Conservation (phyloP, 2,797 vertebrate species). For the Characodon lateralis region DNA sequence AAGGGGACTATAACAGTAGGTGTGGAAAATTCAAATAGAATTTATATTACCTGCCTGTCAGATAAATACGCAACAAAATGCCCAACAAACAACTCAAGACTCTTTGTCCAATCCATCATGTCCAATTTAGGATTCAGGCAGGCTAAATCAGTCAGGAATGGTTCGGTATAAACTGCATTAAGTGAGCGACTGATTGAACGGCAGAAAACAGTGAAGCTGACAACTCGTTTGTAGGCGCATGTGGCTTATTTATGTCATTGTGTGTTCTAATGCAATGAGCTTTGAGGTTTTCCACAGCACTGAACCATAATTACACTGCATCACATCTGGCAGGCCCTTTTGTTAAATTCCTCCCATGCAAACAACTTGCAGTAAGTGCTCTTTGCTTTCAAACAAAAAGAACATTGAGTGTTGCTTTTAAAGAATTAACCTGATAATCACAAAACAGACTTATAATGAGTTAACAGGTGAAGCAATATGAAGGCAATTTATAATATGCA, state of each 20-base stretch:
- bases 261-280: neutral
- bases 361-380: constrained; percentile 13
- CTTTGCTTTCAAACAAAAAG: constrained; percentile 14
- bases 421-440: constrained; percentile 1
- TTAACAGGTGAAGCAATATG: neutral
- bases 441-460: neutral
- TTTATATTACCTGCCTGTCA: neutral
- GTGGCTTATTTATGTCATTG: constrained; percentile 10
- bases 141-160: constrained; percentile 52
- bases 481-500: too few relatives aligned
- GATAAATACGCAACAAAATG: neutral
- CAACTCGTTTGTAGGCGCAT: constrained; percentile 19
- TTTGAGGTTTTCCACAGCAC: constrained; percentile 10
- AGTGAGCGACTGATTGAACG: constrained; percentile 49
- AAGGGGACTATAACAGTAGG: neutral
- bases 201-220: constrained; percentile 32
- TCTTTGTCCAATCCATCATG: constrained; percentile 32
- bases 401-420: neutral
- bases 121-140: constrained; percentile 40
- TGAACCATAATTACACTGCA: constrained; percentile 6
- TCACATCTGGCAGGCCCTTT: constrained; percentile 4
- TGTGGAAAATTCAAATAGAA: neutral
- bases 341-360: neutral
- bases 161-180: constrained; percentile 58
- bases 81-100: neutral